phyloP scores from a whole-genome alignment of 2,113 vertebrate species.

The Benitochromis conjunctus region DNA sequence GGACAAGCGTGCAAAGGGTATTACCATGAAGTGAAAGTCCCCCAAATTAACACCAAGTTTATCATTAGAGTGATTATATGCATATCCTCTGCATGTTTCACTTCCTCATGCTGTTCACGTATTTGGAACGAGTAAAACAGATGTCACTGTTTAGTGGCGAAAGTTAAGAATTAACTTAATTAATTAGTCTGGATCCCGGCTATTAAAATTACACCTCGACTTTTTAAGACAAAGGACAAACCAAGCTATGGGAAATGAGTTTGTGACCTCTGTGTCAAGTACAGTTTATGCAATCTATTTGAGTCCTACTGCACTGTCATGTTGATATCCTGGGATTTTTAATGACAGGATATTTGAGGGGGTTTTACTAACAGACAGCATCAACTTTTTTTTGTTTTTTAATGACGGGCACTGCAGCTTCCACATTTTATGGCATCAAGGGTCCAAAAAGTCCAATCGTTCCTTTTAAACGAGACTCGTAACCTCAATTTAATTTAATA shows the following conservation, averaged over 20 bases:
- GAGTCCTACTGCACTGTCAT: too few relatives aligned
- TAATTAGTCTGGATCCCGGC: not conserved
- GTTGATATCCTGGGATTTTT: not conserved
- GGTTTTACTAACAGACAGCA: not conserved
- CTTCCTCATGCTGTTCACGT: not conserved
- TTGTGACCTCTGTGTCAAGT: not conserved
- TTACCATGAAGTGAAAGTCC: not conserved
- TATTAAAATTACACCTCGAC: not conserved
- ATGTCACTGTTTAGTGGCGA: not conserved
- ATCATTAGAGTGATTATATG: not conserved
- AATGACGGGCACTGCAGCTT: not conserved
- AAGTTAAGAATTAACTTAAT: not conserved
- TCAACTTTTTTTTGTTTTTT: not conserved
- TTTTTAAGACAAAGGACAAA: not conserved
- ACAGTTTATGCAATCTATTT: not conserved
- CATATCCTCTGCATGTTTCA: not conserved
- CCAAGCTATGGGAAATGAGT: not conserved
- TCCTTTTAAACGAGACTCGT: not conserved
- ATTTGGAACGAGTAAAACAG: not conserved
- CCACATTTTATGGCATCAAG: not conserved
- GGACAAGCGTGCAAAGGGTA: not conserved
- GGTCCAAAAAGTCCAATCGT: not conserved
- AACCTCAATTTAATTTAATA: rapidly evolving
- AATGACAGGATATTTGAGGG: not conserved
- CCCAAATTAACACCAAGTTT: not conserved